Percentiles rank a stretch among this genome's conserved stretches.
phyloP scores from a whole-genome alignment of 1,140 invertebrate genomes.

The Plutomurus gul region DNA sequence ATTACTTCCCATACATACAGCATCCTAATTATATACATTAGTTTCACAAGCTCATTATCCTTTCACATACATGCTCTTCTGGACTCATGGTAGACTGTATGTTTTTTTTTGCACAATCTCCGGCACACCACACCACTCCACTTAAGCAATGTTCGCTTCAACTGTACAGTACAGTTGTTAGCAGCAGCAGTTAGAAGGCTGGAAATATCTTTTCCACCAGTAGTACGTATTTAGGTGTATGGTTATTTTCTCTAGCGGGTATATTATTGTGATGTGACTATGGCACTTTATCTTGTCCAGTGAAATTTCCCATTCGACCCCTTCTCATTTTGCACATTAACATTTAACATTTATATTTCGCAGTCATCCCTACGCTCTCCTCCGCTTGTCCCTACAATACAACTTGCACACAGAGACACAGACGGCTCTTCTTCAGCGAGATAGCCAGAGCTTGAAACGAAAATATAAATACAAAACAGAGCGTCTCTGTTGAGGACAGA shows the following conservation, averaged over 20 bases:
- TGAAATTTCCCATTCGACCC: conserved; percentile 31
- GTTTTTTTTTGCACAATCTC: conserved; percentile 1
- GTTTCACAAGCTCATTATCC: conserved; percentile 34
- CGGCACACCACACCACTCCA: too few species aligned
- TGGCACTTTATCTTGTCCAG: conserved; percentile 16
- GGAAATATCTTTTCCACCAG: too few species aligned
- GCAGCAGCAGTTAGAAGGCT: background rate
- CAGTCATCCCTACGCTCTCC: background rate
- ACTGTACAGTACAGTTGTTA: too few species aligned
- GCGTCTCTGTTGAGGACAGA: background rate
- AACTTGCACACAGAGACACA: too few species aligned
- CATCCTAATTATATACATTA: conserved; percentile 33
- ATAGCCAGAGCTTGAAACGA: too few species aligned
- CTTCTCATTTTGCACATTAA: conserved; percentile 39
- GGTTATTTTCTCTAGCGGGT: too few species aligned
- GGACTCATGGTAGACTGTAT: background rate
- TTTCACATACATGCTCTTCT: conserved; percentile 24
- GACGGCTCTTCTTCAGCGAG: too few species aligned
- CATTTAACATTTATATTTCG: conserved; percentile 22
- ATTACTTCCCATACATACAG: conserved; percentile 29
- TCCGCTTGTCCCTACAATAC: too few species aligned
- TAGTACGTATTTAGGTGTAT: too few species aligned
- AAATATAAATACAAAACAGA: background rate
- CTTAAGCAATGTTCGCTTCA: background rate
- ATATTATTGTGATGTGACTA: too few species aligned